Percentiles rank a stretch among this genome's conserved stretches.
Evolutionary conservation across 1,140 invertebrate species (phyloP).

Genomic region (Lordiphosa mommai): DNA sequence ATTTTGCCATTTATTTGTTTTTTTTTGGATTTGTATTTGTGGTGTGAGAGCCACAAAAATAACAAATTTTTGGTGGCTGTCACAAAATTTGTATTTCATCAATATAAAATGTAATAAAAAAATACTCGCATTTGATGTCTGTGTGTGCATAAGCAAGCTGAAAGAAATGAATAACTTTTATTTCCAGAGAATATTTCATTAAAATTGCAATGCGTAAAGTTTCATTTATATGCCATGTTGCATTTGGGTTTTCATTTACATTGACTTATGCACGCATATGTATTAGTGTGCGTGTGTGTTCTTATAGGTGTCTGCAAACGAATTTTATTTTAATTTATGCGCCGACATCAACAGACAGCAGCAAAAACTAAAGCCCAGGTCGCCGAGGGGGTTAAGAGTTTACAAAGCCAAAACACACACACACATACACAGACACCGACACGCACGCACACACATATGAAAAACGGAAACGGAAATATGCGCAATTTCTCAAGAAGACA

Average conservation of each 20-base stretch:
- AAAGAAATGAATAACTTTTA: slow-evolving; percentile 12
- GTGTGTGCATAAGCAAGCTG: slow-evolving; percentile 8
- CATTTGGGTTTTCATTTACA: slow-evolving; percentile 22
- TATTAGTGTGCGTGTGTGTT: not conserved
- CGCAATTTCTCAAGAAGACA: slow-evolving; percentile 47
- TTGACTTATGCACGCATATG: slow-evolving; percentile 1
- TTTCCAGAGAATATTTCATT: slow-evolving; percentile 23
- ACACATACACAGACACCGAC: not conserved
- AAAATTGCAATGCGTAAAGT: slow-evolving; percentile 26
- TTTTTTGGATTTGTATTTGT: not conserved
- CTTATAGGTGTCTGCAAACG: slow-evolving; percentile 24
- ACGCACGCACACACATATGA: not conserved
- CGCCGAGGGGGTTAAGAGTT: slow-evolving; percentile 22
- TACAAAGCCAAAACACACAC: slow-evolving; percentile 7
- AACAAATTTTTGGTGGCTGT: slow-evolving; percentile 16
- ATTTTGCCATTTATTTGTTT: slow-evolving; percentile 13
- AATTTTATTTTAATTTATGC: slow-evolving; percentile 68
- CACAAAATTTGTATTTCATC: slow-evolving; percentile 32
- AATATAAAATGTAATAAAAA: slow-evolving; percentile 27
- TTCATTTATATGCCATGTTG: slow-evolving; percentile 42
- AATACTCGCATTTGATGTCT: slow-evolving; percentile 9
- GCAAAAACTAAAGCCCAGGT: slow-evolving; percentile 56
- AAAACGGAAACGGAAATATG: slow-evolving; percentile 44
- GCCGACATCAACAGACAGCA: slow-evolving; percentile 36
- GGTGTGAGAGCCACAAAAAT: slow-evolving; percentile 20